Conservation (phyloP, 2,113 vertebrate genomes). For the Urocolius indicus region DNA sequence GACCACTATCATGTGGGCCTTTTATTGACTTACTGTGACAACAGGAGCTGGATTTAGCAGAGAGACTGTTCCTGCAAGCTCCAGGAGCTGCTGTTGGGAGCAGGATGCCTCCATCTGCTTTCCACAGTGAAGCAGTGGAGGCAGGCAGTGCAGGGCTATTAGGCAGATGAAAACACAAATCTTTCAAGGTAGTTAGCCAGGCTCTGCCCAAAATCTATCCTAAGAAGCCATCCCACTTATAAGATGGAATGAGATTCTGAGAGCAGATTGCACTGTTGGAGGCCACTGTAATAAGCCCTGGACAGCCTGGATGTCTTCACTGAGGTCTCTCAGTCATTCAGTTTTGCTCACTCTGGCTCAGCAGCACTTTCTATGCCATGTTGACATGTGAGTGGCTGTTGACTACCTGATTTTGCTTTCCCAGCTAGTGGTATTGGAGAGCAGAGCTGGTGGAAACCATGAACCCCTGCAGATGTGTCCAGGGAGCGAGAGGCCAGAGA, state of each 20-base stretch:
- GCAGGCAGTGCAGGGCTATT: not conserved
- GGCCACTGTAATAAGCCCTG: accelerated
- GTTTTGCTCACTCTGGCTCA: not conserved
- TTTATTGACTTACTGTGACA: not conserved
- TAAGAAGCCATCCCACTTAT: not conserved
- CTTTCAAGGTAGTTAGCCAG: not conserved
- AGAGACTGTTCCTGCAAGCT: not conserved
- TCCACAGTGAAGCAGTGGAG: not conserved
- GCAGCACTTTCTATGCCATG: not conserved
- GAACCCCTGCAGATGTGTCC: not conserved
- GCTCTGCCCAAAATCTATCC: not conserved
- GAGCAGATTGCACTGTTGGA: accelerated
- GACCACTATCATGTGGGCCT: accelerated
- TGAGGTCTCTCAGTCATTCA: not conserved
- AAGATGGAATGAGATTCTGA: not conserved
- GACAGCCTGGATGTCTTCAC: not conserved
- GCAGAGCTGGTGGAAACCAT: not conserved
- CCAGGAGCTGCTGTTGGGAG: not conserved
- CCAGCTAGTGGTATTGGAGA: not conserved
- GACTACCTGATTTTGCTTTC: not conserved
- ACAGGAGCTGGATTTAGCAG: not conserved
- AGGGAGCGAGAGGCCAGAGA: not conserved
- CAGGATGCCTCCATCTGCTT: not conserved
- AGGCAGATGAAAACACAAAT: not conserved
- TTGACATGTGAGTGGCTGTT: not conserved